Conservation (phyloP, 2,797 vertebrate genomes). For the Sebastiscus tertius region DNA sequence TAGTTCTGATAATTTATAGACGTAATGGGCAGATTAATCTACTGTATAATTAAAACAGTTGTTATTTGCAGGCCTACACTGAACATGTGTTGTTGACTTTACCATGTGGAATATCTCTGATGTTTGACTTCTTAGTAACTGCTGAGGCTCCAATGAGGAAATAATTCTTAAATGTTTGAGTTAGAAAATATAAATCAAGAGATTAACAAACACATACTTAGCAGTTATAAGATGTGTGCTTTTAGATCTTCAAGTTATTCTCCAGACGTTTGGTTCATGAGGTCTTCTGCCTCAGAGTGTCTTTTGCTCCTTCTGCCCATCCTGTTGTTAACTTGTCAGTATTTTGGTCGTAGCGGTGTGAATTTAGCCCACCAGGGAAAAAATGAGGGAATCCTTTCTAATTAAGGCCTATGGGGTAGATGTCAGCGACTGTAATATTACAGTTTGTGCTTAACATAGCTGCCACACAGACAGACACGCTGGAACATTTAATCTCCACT, state of each 20-base stretch:
- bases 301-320: background rate
- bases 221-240: background rate
- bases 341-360: constrained; percentile 18
- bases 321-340: constrained; percentile 37
- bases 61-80: background rate
- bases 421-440: constrained; percentile 19
- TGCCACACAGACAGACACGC: constrained; percentile 34
- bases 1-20: background rate
- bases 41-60: background rate
- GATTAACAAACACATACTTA: background rate
- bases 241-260: background rate
- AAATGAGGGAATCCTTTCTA: constrained; percentile 38
- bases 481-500: constrained; percentile 45
- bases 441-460: constrained; percentile 34
- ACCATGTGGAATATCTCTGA: background rate
- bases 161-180: background rate
- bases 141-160: background rate
- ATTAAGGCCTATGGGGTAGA: constrained; percentile 16
- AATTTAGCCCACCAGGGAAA: background rate
- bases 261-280: constrained; percentile 11
- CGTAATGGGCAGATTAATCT: background rate
- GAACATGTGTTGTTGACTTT: background rate
- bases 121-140: background rate
- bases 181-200: background rate
- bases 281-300: background rate